Evolutionary conservation across 2,888 invertebrate species (phyloP), one percentile per base, ranked within the genome.

Genomic region (Cheilosia grossa): DNA sequence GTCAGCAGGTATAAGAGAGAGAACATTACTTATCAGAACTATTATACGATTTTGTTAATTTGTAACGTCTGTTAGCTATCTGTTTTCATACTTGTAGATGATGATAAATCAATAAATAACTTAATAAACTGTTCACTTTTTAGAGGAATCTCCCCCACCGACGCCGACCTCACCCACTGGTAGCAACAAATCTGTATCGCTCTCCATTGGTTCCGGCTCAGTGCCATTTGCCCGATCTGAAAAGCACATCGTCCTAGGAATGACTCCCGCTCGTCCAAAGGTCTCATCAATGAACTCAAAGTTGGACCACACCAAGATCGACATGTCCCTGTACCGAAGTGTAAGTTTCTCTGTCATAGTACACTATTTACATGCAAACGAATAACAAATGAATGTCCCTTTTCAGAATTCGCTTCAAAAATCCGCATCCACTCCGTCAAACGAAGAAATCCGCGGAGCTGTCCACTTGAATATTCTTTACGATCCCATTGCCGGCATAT

Each of bases 281-380:
- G 92, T 93, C 3, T 91, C 93, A 19, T 93, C 94, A 21, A 94
- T 94, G 94, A 94, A 94, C 87, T 93, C 94, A 59, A 94, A 94
- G 87, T 91, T 95, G 87, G 95, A 94, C 89, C 94, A 94, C 88
- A 93, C 94, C 10, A 94, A 94, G 90, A 94, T 94, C 70, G 94
- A 94, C 89, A 93, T 93, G 80, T 92, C 93, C 0, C 89, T 94
- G n/a, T 94, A 94, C 88, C 93, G 93, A 89, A 92, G 92, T 89
- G 93, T 93, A 90, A 89, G 69, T 59, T 37, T 13, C 37, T 37
- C 37, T 13, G 0, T 13, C 10, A 13, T 37, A 3, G 21, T 21
- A 0, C 37, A 13, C 13, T 24, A 13, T 7, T 1, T 7, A 9
- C 2, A 37, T 37, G 10, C 33, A 33, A 10, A 37, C 13, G 13